Percentiles rank a stretch among this genome's conserved stretches.
These are phyloP conservation scores for Lepidocyrtinus sp. DNA, from an alignment of 2,888 invertebrate genomes.

Conservation along the genomic window DNA sequence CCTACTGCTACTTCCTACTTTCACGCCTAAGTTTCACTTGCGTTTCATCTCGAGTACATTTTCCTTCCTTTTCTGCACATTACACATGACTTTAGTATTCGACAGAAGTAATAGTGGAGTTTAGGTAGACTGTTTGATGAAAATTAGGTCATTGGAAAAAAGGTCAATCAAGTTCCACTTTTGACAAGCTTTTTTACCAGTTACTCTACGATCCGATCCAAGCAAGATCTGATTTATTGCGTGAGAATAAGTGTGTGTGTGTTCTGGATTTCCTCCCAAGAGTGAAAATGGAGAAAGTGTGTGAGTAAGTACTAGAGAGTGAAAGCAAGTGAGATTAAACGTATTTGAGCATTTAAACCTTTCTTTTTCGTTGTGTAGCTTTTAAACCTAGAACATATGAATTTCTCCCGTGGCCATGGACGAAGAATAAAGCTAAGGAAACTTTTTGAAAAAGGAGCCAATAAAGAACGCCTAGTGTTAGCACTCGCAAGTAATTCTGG, in stretches of 20 bases:
- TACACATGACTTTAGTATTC: not conserved
- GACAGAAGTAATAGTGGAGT: not conserved
- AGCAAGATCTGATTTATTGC: slow-evolving; percentile 13
- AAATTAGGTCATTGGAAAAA: slow-evolving; percentile 56
- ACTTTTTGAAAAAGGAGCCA: not conserved
- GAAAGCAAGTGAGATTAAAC: not conserved
- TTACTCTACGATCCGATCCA: not conserved
- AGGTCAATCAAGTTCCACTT: slow-evolving; percentile 54
- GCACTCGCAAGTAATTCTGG: not conserved
- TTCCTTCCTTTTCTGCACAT: not conserved
- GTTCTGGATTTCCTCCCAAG: not conserved
- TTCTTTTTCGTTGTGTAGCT: not conserved
- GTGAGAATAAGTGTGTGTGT: slow-evolving; percentile 3
- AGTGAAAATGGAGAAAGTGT: slow-evolving; percentile 6
- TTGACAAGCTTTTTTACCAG: not conserved
- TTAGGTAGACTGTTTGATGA: slow-evolving; percentile 17
- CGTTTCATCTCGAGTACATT: not conserved
- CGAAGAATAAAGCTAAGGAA: not conserved
- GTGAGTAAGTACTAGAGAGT: not conserved
- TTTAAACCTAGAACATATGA: not conserved
- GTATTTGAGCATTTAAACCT: no score
- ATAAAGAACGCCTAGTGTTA: slow-evolving; percentile 3
- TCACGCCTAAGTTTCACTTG: not conserved
- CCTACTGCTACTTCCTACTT: not conserved
- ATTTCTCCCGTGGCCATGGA: not conserved